phyloP scores from a whole-genome alignment of 2,888 invertebrate species.

The Leptogaster cylindrica region DNA sequence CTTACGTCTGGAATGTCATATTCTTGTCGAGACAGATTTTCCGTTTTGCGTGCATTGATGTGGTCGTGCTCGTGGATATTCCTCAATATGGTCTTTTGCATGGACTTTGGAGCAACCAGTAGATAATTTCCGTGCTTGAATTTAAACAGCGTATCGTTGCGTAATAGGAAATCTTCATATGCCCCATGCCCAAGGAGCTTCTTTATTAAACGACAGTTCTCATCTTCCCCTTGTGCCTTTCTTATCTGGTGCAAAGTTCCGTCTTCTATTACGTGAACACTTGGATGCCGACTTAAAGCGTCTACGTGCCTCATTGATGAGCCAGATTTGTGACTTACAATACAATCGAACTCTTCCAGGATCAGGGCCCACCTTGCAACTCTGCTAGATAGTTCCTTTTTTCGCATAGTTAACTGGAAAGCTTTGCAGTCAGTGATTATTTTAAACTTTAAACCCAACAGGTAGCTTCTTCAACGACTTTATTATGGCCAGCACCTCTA shows the following conservation, averaged over 20 bases:
- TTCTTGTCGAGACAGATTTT: neutral
- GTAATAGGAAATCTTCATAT: slow-evolving; percentile 46
- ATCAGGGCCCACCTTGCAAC: slow-evolving; percentile 51
- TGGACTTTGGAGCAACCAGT: slow-evolving; percentile 15
- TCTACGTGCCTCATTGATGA: slow-evolving; percentile 48
- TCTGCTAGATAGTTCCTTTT: slow-evolving; percentile 49
- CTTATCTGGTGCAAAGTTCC: neutral
- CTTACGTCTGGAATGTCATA: slow-evolving; percentile 5
- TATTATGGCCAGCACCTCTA: slow-evolving; percentile 54
- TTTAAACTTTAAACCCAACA: slow-evolving; percentile 51
- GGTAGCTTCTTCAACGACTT: slow-evolving; percentile 52
- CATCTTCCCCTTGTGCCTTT: slow-evolving; percentile 46
- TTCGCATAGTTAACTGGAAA: slow-evolving; percentile 52
- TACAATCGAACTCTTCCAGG: slow-evolving; percentile 46
- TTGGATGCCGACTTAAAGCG: slow-evolving; percentile 46
- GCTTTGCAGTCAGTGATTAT: slow-evolving; percentile 53
- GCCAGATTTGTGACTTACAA: slow-evolving; percentile 44
- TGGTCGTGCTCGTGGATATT: slow-evolving; percentile 48
- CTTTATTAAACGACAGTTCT: slow-evolving; percentile 44
- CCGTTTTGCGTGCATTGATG: slow-evolving; percentile 10
- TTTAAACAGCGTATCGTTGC: slow-evolving; percentile 44
- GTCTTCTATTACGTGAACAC: neutral
- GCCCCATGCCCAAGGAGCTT: slow-evolving; percentile 40
- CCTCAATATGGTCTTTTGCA: slow-evolving; percentile 44
- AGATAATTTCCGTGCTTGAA: slow-evolving; percentile 24